Base-by-base conservation (phyloP, 2,113 vertebrate species). In the Thunnus maccoyii region DNA sequence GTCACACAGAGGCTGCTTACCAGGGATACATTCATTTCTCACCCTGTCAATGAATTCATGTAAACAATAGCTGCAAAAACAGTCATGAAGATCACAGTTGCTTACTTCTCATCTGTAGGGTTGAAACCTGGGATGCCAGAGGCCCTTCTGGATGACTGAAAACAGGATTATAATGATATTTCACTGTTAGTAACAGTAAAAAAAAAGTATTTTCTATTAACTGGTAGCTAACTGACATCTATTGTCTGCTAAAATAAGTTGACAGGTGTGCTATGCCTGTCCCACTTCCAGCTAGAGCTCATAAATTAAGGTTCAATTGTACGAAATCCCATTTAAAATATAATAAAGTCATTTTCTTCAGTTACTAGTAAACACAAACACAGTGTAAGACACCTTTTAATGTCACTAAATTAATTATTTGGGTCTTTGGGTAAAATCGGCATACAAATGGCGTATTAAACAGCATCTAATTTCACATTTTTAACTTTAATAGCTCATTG, bases 61-160 rank as follows among this genome's bases (percentile, higher is more conserved):
- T 61, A 60, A 32, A 30, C 47, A 76, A 58, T 47, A 62, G 61
- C 65, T 30, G 57, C 0, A 52, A 36, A 30, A 18, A 0, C 9
- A 20, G 11, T 20, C 30, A 44, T 22, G 22, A 18, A 36, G 15
- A 52, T 15, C 20, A 56, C 1, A 16, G 15, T 27, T 57, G 92
- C 97, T 96, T 91, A 99, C 98, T 98, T 99, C 83, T 99, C 98
- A 76, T 98, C 97, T 22, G 98, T 97, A 41, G 97, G 97, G 78
- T 97, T 93, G 76, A 98, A 93, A 25, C 98, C 98, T 22, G 98
- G 98, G 84, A 99, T 96, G 57, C 97, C 97, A 18, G 97, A 97
- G 65, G 96, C 96, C 88, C 95, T 95, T 78, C 98, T 96, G 54
- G 97, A 99, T 30, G 97, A 96, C 98, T 99, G 82, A 14, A 88